Percentiles rank a stretch among this genome's conserved stretches.
phyloP scores from a whole-genome alignment of 2,797 vertebrate species.

The Protonibea diacanthus region DNA sequence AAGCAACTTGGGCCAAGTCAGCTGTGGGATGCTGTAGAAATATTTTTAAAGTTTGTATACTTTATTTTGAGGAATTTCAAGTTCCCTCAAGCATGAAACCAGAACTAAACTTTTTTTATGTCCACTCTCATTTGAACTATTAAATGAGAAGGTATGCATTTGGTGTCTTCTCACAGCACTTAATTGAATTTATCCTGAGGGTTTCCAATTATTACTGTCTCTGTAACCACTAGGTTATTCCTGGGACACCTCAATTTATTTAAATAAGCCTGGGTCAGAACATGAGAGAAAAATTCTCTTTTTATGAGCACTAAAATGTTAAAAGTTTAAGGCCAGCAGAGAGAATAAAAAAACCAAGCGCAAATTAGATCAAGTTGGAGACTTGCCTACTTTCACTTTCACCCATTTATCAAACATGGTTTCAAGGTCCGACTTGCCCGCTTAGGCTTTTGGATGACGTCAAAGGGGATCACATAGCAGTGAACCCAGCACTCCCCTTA shows the following conservation, averaged over 20 bases:
- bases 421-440: conserved; percentile 7
- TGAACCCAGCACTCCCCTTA: conserved; percentile 46
- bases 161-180: conserved; percentile 7
- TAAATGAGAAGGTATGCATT: conserved; percentile 1
- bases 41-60: neutral
- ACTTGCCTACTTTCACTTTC: conserved; percentile 36
- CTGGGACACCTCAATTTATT: conserved; percentile 14
- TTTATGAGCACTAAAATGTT: neutral
- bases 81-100: neutral
- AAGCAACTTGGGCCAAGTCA: neutral
- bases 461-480: conserved; percentile 47
- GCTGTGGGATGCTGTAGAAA: neutral
- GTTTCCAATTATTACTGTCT: conserved; percentile 19
- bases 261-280: conserved; percentile 9
- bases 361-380: conserved; percentile 30
- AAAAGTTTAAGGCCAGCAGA: conserved; percentile 18
- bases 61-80: neutral
- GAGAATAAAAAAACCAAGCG: neutral
- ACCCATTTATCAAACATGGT: conserved; percentile 50
- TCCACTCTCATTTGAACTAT: neutral
- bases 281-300: neutral
- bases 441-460: conserved; percentile 35
- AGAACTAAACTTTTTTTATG: neutral
- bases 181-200: conserved; percentile 2
- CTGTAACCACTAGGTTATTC: neutral